Percentiles rank a stretch among this genome's conserved stretches.
Conservation (phyloP, 2,888 invertebrate species). For the Nephrotoma flavescens region DNA sequence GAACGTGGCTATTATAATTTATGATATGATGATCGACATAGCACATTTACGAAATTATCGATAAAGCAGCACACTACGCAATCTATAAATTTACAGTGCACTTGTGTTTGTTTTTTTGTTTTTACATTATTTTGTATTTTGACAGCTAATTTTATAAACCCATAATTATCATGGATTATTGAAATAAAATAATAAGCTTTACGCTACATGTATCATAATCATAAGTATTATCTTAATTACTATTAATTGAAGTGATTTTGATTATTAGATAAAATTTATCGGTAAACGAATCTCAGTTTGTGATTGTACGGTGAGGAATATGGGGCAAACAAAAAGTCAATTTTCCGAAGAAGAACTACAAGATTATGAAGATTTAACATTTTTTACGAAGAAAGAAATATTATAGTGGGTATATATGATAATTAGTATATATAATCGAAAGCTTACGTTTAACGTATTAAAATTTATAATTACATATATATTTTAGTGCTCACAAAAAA, state of each 20-base stretch:
- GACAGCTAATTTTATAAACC: not conserved
- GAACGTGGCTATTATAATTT: too few species aligned
- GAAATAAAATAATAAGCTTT: not conserved
- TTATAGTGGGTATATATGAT: slow-evolving; percentile 52
- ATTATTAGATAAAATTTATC: not conserved
- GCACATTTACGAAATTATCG: not conserved
- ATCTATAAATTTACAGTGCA: not conserved
- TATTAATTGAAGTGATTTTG: not conserved
- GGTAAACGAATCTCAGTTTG: not conserved
- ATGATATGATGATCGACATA: too few species aligned
- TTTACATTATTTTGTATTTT: not conserved
- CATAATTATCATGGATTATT: not conserved
- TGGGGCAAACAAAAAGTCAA: slow-evolving; percentile 73
- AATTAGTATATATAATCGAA: slow-evolving; percentile 7
- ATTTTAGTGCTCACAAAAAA: slow-evolving; percentile 70
- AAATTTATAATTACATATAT: slow-evolving; percentile 6
- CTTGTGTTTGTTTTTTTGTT: not conserved
- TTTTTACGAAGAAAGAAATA: slow-evolving; percentile 87
- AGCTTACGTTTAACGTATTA: slow-evolving; percentile 6
- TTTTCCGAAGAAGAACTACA: slow-evolving; percentile 79
- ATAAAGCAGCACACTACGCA: not conserved
- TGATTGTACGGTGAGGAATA: slow-evolving; percentile 21
- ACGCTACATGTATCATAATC: not conserved
- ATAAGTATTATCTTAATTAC: not conserved
- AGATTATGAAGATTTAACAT: slow-evolving; percentile 87